phyloP scores from a whole-genome alignment of 1,140 invertebrate genomes.

The Drosophila kurseongensis region DNA sequence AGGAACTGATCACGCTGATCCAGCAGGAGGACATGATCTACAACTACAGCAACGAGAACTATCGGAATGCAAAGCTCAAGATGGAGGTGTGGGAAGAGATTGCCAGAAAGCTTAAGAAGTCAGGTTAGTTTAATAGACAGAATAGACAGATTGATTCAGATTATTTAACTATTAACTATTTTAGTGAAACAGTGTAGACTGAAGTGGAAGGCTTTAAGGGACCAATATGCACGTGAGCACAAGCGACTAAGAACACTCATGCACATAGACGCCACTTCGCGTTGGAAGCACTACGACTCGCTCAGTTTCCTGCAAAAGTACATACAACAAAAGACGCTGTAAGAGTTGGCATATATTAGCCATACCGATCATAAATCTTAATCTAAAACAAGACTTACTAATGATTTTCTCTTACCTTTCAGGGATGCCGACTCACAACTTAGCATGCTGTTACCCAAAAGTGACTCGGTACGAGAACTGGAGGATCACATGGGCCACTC shows the following conservation, averaged over 20 bases:
- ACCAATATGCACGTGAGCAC: constrained; percentile 82
- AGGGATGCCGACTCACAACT: constrained; percentile 66
- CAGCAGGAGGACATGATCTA: constrained; percentile 78
- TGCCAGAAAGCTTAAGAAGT: constrained; percentile 75
- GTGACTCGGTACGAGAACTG: constrained; percentile 52
- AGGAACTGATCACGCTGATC: constrained; percentile 74
- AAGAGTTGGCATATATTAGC: constrained; percentile 7
- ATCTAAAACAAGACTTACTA: too few relatives aligned
- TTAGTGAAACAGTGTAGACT: constrained; percentile 76
- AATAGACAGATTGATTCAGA: background rate
- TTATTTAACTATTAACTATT: background rate
- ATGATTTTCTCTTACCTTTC: background rate
- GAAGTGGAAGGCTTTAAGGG: constrained; percentile 81
- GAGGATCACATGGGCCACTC: constrained; percentile 64
- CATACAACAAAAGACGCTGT: constrained; percentile 78
- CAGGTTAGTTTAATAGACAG: constrained; percentile 36
- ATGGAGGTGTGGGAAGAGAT: constrained; percentile 80
- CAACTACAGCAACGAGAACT: constrained; percentile 77
- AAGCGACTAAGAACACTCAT: constrained; percentile 71
- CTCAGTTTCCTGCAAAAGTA: constrained; percentile 75
- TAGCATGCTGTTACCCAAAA: constrained; percentile 63
- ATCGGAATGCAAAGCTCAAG: constrained; percentile 79
- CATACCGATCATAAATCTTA: too few relatives aligned
- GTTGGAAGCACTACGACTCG: constrained; percentile 83
- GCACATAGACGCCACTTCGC: constrained; percentile 62